These are phyloP conservation scores for Burhinus bistriatus DNA, from an alignment of 2,113 vertebrate genomes.

Conservation along the genomic window DNA sequence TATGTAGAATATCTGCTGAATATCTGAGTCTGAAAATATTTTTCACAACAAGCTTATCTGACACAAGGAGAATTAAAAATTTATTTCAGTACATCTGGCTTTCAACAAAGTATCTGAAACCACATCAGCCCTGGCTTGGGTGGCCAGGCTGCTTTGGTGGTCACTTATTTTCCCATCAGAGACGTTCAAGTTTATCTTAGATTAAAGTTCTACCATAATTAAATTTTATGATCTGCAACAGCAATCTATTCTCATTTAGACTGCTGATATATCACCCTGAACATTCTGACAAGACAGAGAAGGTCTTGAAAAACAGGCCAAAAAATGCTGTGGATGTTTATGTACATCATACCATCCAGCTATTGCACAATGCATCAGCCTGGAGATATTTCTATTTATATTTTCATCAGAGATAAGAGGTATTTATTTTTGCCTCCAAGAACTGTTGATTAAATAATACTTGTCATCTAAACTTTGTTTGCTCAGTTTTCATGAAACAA, in stretches of 20 bases:
- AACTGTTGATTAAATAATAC: constrained; percentile 5
- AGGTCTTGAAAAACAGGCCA: constrained; percentile 9
- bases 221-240: constrained; percentile 32
- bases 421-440: constrained; percentile 11
- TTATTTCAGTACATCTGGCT: neutral
- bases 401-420: neutral
- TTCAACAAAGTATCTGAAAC: constrained; percentile 16
- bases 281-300: constrained; percentile 26
- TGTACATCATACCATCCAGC: constrained; percentile 22
- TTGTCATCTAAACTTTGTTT: neutral
- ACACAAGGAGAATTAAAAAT: neutral
- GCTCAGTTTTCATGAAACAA: neutral
- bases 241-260: constrained; percentile 21
- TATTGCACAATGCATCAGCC: neutral
- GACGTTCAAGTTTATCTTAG: constrained; percentile 25
- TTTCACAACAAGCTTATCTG: constrained; percentile 34
- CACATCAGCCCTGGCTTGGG: constrained; percentile 15
- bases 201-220: constrained; percentile 34
- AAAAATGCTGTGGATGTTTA: constrained; percentile 35
- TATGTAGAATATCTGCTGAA: neutral
- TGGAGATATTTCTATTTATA: constrained; percentile 27
- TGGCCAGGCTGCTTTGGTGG: constrained; percentile 46
- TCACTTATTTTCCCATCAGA: constrained; percentile 45
- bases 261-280: neutral
- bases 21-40: neutral